Conservation (phyloP, 2,888 invertebrate species). For the Ischnus inquisitorius region DNA sequence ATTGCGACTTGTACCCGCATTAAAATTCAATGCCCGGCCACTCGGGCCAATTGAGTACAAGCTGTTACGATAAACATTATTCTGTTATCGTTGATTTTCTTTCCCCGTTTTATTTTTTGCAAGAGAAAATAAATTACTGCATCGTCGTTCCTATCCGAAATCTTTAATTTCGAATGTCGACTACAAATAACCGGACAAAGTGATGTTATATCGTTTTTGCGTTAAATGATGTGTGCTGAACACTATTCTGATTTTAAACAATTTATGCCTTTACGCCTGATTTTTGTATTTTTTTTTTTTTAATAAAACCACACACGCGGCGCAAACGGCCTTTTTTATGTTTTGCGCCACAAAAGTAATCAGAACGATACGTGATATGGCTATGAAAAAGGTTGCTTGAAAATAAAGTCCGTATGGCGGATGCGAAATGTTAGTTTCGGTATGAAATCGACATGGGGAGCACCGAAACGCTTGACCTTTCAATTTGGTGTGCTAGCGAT, state of each 20-base stretch:
- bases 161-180: not conserved
- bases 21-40: not conserved
- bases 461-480: not conserved
- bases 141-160: not conserved
- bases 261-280: too few species aligned
- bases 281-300: too few species aligned
- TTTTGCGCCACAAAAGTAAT: too few species aligned
- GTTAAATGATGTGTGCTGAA: too few species aligned
- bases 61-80: not conserved
- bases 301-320: too few species aligned
- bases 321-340: too few species aligned
- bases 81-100: not conserved
- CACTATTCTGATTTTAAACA: too few species aligned
- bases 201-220: too few species aligned
- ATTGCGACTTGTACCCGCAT: not conserved
- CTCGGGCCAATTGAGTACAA: not conserved
- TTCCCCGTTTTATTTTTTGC: not conserved
- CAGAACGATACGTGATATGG: too few species aligned
- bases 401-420: too few species aligned
- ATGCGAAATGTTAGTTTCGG: not conserved
- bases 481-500: not conserved
- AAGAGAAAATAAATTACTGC: not conserved
- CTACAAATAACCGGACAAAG: not conserved
- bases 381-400: too few species aligned
- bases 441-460: not conserved